phyloP scores from a whole-genome alignment of 2,797 vertebrate genomes.

The Coendou prehensilis region DNA sequence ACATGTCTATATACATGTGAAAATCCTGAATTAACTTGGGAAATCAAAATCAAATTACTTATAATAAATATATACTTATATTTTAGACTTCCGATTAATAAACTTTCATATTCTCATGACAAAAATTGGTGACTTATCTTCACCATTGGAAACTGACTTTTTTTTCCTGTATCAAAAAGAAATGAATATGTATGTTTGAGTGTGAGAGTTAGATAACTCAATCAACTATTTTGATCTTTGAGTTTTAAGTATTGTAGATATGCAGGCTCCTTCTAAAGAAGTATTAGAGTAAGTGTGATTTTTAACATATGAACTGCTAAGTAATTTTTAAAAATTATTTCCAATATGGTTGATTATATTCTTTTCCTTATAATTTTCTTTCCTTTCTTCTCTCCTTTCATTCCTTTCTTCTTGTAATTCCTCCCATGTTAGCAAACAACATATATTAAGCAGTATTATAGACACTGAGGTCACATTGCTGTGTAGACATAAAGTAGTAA shows the following conservation, averaged over 20 bases:
- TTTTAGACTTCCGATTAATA: background rate
- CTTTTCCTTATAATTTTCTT: background rate
- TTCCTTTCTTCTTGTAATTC: background rate
- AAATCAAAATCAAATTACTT: background rate
- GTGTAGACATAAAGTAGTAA: background rate
- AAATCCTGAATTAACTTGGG: background rate
- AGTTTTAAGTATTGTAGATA: background rate
- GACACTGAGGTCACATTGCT: no score
- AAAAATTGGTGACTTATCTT: background rate
- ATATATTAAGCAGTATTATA: background rate
- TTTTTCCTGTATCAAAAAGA: background rate
- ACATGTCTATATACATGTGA: no score
- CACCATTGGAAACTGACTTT: background rate
- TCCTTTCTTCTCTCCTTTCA: no score
- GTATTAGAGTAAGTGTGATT: background rate
- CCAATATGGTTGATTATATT: background rate
- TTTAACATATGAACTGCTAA: background rate
- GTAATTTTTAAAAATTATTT: background rate
- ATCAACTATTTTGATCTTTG: background rate
- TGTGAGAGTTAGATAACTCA: background rate
- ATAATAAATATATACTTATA: background rate
- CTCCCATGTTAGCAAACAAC: background rate
- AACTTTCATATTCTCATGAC: background rate
- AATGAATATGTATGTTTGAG: background rate
- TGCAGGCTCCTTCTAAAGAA: background rate